These are phyloP conservation scores for Labroides dimidiatus DNA, from an alignment of 2,797 vertebrate species.

Conservation along the genomic window DNA sequence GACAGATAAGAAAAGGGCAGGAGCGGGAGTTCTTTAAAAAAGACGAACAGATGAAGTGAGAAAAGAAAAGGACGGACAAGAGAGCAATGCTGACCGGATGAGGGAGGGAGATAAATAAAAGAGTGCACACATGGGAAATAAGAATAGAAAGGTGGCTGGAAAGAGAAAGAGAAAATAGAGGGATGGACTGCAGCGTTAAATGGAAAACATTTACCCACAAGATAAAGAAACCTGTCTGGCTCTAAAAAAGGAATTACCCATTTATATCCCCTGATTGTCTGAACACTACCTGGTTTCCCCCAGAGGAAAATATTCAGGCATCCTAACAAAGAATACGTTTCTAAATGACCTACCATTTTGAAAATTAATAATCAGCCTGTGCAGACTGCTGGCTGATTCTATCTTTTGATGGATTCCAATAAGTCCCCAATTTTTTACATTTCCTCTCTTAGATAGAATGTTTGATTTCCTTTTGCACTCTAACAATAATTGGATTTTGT, in stretches of 20 bases:
- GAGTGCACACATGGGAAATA: constrained; percentile 38
- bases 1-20: constrained; percentile 45
- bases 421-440: neutral
- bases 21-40: constrained; percentile 25
- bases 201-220: constrained; percentile 36
- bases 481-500: constrained; percentile 30
- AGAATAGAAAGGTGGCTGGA: constrained; percentile 13
- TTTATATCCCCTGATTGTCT: constrained; percentile 6
- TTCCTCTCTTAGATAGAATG: constrained; percentile 2
- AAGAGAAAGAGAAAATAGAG: constrained; percentile 24
- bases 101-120: constrained; percentile 50
- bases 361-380: constrained; percentile 2
- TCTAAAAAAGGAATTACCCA: neutral
- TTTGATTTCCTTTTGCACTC: constrained; percentile 12
- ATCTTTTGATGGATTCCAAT: constrained; percentile 4
- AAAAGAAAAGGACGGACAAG: constrained; percentile 26
- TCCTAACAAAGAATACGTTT: neutral
- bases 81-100: constrained; percentile 23
- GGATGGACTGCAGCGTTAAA: constrained; percentile 18
- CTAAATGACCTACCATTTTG: neutral
- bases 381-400: constrained; percentile 2
- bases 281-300: neutral
- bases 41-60: constrained; percentile 30
- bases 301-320: constrained; percentile 1
- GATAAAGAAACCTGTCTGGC: constrained; percentile 29